Conservation (phyloP, 1,140 invertebrate species). For the Centruroides vittatus region DNA sequence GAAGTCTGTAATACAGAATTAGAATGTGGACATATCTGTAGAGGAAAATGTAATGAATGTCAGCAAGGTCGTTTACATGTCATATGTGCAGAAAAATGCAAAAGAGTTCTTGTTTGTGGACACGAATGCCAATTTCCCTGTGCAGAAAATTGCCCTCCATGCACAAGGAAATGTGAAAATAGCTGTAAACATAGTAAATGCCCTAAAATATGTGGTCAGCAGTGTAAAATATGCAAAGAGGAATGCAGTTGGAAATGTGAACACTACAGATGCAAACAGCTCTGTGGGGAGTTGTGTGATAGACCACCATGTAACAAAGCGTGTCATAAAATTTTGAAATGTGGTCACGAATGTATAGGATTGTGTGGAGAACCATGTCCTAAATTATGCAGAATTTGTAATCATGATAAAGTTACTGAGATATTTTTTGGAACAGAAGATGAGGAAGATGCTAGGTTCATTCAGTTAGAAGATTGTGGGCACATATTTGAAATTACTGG, state of each 20-base stretch:
- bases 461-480: slow-evolving; percentile 45
- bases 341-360: slow-evolving; percentile 48
- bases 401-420: slow-evolving; percentile 35
- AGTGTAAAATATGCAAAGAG: slow-evolving; percentile 15
- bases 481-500: slow-evolving; percentile 43
- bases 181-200: slow-evolving; percentile 15
- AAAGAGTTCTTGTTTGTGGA: slow-evolving; percentile 27
- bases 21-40: slow-evolving; percentile 36
- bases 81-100: slow-evolving; percentile 24
- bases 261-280: slow-evolving; percentile 39
- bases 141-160: slow-evolving; percentile 21
- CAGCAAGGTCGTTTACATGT: slow-evolving; percentile 37
- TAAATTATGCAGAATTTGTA: slow-evolving; percentile 27
- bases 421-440: slow-evolving; percentile 38
- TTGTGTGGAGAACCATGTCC: slow-evolving; percentile 50
- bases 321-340: slow-evolving; percentile 39
- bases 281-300: slow-evolving; percentile 43
- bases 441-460: slow-evolving; percentile 29
- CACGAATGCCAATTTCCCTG: slow-evolving; percentile 25
- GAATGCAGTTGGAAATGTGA: slow-evolving; percentile 29
- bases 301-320: slow-evolving; percentile 36
- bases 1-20: slow-evolving; percentile 32
- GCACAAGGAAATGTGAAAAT: slow-evolving; percentile 17
- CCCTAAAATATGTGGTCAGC: slow-evolving; percentile 14
- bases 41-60: slow-evolving; percentile 14